Percentiles rank a stretch among this genome's conserved stretches.
These are phyloP conservation scores for Hypanus sabinus DNA, from an alignment of 2,113 vertebrate genomes.

Conservation along the genomic window DNA sequence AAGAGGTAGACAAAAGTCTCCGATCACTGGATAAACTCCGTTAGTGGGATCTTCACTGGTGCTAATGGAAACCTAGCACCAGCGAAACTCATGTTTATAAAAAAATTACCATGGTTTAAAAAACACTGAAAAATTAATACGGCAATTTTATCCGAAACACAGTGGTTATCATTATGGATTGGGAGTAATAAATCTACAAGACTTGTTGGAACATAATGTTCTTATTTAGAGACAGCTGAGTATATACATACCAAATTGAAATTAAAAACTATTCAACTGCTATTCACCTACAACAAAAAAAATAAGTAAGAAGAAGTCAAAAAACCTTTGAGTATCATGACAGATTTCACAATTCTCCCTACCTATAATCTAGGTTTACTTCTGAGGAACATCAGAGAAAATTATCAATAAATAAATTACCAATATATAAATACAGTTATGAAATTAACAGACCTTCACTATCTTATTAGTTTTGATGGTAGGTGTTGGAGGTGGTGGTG, in stretches of 20 bases:
- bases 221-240: background rate
- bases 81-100: background rate
- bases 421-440: constrained; percentile 22
- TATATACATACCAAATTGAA: background rate
- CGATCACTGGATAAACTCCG: background rate
- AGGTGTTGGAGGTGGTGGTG: constrained; percentile 67
- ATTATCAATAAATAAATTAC: background rate
- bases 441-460: constrained; percentile 70
- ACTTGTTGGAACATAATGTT: background rate
- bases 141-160: background rate
- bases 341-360: background rate
- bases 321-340: background rate
- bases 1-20: background rate
- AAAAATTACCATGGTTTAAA: background rate
- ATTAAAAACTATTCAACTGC: background rate
- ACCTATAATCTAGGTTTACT: background rate
- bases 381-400: background rate
- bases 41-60: background rate
- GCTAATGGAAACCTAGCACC: background rate
- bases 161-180: background rate
- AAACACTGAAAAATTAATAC: background rate
- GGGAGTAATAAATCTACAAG: background rate
- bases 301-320: background rate
- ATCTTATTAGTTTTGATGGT: constrained; percentile 82
- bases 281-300: background rate